Percentiles rank a stretch among this genome's conserved stretches.
Evolutionary conservation across 2,888 invertebrate genomes (phyloP).

Genomic region (Luperina testacea): DNA sequence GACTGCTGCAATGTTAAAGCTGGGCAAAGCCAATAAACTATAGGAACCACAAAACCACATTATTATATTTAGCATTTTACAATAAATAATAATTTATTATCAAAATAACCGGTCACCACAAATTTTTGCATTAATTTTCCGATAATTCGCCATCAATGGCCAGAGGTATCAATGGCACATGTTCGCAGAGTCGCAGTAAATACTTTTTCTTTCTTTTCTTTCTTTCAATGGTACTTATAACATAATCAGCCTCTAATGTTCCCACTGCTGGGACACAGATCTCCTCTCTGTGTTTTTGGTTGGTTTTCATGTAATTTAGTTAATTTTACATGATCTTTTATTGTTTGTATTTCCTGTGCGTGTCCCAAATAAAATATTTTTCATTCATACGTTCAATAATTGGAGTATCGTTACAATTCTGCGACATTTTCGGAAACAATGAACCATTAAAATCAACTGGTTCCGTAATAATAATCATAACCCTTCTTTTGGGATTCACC

Average conservation of each 20-base stretch:
- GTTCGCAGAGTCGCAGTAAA: neutral
- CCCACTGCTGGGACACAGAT: neutral
- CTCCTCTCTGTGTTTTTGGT: neutral
- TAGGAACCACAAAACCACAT: constrained; percentile 33
- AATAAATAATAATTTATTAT: constrained; percentile 26
- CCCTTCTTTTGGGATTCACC: neutral
- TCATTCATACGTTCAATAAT: neutral
- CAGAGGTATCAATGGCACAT: neutral
- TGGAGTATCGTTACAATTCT: neutral
- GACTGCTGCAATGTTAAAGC: neutral
- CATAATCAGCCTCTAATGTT: neutral
- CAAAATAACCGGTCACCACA: constrained; percentile 43
- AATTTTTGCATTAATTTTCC: constrained; percentile 40
- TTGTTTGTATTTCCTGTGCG: no score
- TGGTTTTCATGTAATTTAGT: neutral
- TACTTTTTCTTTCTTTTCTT: no score
- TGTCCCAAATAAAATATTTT: neutral
- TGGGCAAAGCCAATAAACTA: constrained; percentile 29
- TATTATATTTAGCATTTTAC: constrained; percentile 33
- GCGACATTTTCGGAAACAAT: neutral
- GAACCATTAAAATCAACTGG: neutral
- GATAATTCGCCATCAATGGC: constrained; percentile 8
- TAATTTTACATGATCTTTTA: neutral
- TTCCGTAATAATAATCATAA: neutral
- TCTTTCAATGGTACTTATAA: neutral